Base-by-base conservation (phyloP, 2,113 vertebrate species). In the Rhagologus leucostigma region DNA sequence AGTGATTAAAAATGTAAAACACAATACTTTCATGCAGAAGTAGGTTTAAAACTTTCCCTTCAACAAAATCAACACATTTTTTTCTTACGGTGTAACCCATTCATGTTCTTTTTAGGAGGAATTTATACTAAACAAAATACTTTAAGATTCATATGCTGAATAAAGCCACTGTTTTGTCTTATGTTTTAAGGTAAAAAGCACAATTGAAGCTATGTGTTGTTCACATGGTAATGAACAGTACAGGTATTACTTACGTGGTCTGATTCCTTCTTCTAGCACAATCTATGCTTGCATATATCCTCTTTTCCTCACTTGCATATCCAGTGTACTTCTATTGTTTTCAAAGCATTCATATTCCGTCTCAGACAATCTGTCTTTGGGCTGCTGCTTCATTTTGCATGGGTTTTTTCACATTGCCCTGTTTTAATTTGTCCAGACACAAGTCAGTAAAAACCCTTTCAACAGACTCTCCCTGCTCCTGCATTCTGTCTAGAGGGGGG, bases 361-460 rank as follows among this genome's bases (percentile, higher is more conserved):
- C 35, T 49, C 23, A 84, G 16, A 37, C 7, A 42, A 32, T 52
- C 15, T 59, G 3, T 30, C n/a, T 77, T 53, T 50, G n/a, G 32
- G 12, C 9, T 52, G 29, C 4, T 82, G 24, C 30, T 39, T 46
- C 14, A 4, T 29, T 56, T 84, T 41, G 4, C 16, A 84, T 50
- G 9, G 1, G 12, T 23, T 13, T 42, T 35, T 76, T 55, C 37
- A 19, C 3, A 7, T 33, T 50, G 8, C 9, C 14, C 6, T 67
- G 11, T 35, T 83, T 83, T 46, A 62, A 69, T 56, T 78, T 65
- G 4, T 56, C 8, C 24, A 62, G 24, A 42, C 22, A 73, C 3
- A 53, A 73, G 5, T 9, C 1, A 76, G 41, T 41, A 26, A 53
- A 27, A 2, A 0, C 8, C 2, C 10, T 59, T 73, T 47, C 37